Base-by-base conservation (phyloP, 2,888 invertebrate genomes). In the Sarcophaga caerulescens region DNA sequence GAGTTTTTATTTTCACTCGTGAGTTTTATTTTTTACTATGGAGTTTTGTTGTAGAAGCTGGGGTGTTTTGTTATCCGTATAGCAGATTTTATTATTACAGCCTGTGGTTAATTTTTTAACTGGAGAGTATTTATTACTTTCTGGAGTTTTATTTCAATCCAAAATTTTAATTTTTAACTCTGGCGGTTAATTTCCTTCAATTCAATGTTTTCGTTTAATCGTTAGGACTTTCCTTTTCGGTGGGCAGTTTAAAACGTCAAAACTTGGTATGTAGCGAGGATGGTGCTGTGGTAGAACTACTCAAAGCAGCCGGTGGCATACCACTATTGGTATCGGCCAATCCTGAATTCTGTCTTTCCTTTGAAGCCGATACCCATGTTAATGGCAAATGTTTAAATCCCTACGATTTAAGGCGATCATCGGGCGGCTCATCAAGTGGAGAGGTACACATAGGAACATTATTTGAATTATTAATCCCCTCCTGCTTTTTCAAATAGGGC, bases 351-450 rank as follows among this genome's bases (percentile, higher is more conserved):
- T 98, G 98, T 90, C 94, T 98, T 92, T 97, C 97, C 92, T 97
- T 96, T 95, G 98, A 98, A 93, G 96, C 96, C 2, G 95, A 94
- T 76, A 98, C 98, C 91, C 94, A 96, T 71, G 94, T 97, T 0
- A 95, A 95, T 63, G 98, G 98, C 0, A 94, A 95, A 68, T 97
- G 98, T 0, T 94, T 94, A 88, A 99, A 99, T 93, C 98, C 99
- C 0, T 97, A 98, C 91, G 95, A 97, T 90, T 94, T 95, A 8
- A 94, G 94, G 0, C 94, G 96, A 88, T 96, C 95, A 0, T 94
- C 96, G 0, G 98, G 97, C 0, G 99, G 99, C 0, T 98, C 98
- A n/a, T 98, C 98, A 3, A 98, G 98, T 57, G 97, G 97, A 5
- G 97, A 97, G 81, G 89, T 89, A 78, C 47, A 63, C 60, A 47